A percentile compares a stretch with the other conserved stretches of the same genome.
These are phyloP conservation scores for Antennarius striatus DNA, from an alignment of 2,113 vertebrate genomes.

Conservation along the genomic window DNA sequence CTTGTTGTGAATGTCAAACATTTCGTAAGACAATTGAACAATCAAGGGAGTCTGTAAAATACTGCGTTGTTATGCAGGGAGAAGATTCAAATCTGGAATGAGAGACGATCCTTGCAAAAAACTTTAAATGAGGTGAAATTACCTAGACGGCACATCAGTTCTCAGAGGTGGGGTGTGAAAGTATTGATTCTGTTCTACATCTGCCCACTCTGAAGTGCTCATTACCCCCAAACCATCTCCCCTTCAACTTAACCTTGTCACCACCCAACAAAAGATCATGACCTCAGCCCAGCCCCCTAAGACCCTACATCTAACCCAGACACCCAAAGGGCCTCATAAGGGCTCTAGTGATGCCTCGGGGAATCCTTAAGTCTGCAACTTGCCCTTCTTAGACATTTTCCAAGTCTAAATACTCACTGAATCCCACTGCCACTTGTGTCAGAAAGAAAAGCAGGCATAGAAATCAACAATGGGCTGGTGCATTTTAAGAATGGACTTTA, in stretches of 20 bases:
- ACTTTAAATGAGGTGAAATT: conserved; percentile 10
- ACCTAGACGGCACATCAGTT: no score
- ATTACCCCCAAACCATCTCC: conserved; percentile 43
- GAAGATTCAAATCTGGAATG: background rate
- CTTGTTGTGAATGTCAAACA: conserved; percentile 48
- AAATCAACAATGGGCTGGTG: conserved; percentile 32
- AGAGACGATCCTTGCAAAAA: conserved; percentile 1
- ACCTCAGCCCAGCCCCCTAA: conserved; percentile 41
- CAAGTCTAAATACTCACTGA: conserved; percentile 47
- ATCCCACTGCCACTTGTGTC: conserved; percentile 10
- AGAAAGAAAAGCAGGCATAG: conserved; percentile 36
- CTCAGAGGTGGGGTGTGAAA: conserved; percentile 13
- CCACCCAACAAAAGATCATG: conserved; percentile 51
- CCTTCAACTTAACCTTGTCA: conserved; percentile 66
- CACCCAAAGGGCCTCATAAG: conserved; percentile 44
- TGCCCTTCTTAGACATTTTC: conserved; percentile 38
- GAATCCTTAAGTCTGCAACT: conserved; percentile 37
- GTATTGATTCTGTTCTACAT: conserved; percentile 36
- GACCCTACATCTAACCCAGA: conserved; percentile 39
- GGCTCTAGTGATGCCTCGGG: conserved; percentile 57
- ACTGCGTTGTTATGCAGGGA: conserved; percentile 9
- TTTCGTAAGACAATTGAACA: conserved; percentile 38
- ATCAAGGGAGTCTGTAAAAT: conserved; percentile 24
- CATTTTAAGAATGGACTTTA: conserved; percentile 38
- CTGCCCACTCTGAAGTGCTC: conserved; percentile 39